Conservation (phyloP, 2,113 vertebrate species). For the Centropus unirufus region DNA sequence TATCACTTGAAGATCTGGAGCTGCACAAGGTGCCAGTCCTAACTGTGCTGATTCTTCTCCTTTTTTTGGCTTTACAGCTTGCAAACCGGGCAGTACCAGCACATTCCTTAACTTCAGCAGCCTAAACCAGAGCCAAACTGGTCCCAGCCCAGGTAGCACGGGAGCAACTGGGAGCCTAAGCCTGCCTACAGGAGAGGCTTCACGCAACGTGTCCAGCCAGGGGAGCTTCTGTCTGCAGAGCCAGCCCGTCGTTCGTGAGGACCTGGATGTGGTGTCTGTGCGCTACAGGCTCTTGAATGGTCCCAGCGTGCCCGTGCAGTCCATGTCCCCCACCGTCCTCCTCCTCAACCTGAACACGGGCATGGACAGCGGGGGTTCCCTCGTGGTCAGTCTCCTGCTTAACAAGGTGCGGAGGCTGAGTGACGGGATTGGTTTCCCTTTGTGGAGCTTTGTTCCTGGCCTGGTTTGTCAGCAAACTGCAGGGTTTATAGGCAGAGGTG, state of each 20-base stretch:
- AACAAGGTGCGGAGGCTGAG: conserved; percentile 78
- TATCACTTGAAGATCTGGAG: background rate
- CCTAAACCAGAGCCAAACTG: conserved; percentile 58
- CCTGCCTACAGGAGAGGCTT: background rate
- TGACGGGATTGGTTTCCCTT: background rate
- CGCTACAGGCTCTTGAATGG: conserved; percentile 81
- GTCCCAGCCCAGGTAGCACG: background rate
- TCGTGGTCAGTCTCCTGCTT: conserved; percentile 82
- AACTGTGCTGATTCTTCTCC: background rate
- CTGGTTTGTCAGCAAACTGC: background rate
- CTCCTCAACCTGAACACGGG: conserved; percentile 79
- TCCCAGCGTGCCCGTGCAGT: conserved; percentile 71
- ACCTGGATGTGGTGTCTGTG: conserved; percentile 87
- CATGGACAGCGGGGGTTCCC: conserved; percentile 86
- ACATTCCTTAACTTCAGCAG: conserved; percentile 46
- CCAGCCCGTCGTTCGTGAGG: conserved; percentile 84
- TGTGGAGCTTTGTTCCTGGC: background rate
- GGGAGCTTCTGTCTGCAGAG: conserved; percentile 77
- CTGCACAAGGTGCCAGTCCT: background rate
- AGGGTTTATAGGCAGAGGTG: background rate
- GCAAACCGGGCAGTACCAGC: conserved; percentile 56
- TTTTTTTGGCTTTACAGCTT: conserved; percentile 53
- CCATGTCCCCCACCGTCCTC: conserved; percentile 79
- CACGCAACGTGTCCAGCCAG: fast-evolving
- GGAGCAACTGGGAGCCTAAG: background rate